Evolutionary conservation across 2,888 invertebrate species (phyloP).

Genomic region (Diaphora mendica): DNA sequence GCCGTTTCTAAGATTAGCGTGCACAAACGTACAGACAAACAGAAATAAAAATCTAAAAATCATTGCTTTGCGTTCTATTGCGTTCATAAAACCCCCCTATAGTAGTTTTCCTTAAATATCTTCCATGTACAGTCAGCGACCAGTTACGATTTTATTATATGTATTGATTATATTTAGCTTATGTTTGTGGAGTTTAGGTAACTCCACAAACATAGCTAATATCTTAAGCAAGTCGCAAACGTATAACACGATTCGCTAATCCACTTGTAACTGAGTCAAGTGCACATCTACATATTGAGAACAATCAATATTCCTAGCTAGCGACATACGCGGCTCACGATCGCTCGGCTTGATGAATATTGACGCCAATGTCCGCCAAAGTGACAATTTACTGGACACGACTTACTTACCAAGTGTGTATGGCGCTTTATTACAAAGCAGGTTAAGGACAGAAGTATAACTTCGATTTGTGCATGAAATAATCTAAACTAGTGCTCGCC

Average conservation of each 20-base stretch:
- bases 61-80: no score
- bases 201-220: background rate
- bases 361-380: constrained; percentile 54
- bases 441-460: background rate
- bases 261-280: constrained; percentile 46
- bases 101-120: no score
- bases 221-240: background rate
- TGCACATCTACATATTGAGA: constrained; percentile 38
- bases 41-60: no score
- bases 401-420: constrained; percentile 27
- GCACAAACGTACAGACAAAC: no score
- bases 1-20: no score
- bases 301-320: constrained; percentile 57
- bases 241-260: background rate
- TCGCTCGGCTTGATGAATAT: constrained; percentile 44
- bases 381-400: constrained; percentile 61
- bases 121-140: no score
- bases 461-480: background rate
- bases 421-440: constrained; percentile 11
- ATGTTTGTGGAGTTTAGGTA: no score
- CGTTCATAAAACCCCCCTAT: no score
- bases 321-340: constrained; percentile 52
- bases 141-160: no score
- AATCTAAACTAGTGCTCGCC: background rate
- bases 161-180: no score